A percentile compares a stretch with the other conserved stretches of the same genome.
Evolutionary conservation across 2,888 invertebrate species (phyloP).

Genomic region (Dasypogon diadema): DNA sequence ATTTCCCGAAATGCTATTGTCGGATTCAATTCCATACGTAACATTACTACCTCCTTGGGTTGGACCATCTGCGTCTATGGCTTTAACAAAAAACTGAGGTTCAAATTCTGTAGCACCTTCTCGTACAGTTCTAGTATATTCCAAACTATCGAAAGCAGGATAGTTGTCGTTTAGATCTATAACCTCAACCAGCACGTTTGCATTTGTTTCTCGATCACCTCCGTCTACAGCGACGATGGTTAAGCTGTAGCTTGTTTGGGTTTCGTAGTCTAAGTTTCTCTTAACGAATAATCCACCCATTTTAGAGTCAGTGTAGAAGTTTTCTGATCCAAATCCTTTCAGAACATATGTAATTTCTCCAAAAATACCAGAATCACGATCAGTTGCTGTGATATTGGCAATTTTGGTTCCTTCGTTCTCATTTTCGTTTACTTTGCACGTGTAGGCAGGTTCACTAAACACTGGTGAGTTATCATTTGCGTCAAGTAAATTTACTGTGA

Average conservation of each 20-base stretch:
- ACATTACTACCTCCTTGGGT: conserved; percentile 78
- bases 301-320: conserved; percentile 77
- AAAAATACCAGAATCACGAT: conserved; percentile 79
- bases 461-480: conserved; percentile 84
- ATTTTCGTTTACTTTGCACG: conserved; percentile 77
- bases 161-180: conserved; percentile 83
- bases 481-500: conserved; percentile 77
- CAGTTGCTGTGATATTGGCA: conserved; percentile 76
- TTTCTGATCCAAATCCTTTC: conserved; percentile 83
- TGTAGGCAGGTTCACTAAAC: conserved; percentile 75
- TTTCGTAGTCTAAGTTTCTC: conserved; percentile 80
- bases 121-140: conserved; percentile 80
- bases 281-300: conserved; percentile 78
- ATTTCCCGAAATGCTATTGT: conserved; percentile 77
- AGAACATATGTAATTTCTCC: conserved; percentile 80
- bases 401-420: conserved; percentile 74
- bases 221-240: conserved; percentile 86
- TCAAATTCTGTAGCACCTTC: conserved; percentile 83
- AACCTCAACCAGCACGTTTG: conserved; percentile 78
- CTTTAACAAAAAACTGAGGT: conserved; percentile 83
- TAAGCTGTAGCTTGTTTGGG: conserved; percentile 82
- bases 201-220: conserved; percentile 79
- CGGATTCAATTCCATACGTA: conserved; percentile 75
- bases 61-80: conserved; percentile 81
- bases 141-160: conserved; percentile 77